These are phyloP conservation scores for Anniella stebbinsi DNA, from an alignment of 2,797 vertebrate species.

Conservation along the genomic window DNA sequence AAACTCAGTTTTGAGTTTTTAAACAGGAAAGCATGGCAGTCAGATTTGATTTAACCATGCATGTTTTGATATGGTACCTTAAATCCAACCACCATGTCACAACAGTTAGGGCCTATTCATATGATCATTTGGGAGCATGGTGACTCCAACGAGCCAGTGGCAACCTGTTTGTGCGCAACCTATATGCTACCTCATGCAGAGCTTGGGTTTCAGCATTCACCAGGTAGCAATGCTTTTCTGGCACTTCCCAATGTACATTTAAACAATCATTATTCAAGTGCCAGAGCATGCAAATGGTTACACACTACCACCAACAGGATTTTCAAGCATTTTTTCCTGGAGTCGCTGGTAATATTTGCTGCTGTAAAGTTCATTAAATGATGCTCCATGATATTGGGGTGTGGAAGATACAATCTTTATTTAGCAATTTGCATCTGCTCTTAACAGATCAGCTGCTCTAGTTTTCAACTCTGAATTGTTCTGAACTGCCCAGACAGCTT, in stretches of 20 bases:
- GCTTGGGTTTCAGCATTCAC: background rate
- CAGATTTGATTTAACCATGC: background rate
- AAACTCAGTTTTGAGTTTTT: too few species aligned
- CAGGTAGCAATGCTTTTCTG: background rate
- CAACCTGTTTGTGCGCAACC: background rate
- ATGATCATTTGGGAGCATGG: background rate
- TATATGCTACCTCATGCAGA: background rate
- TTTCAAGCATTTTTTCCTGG: background rate
- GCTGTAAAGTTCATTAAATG: background rate
- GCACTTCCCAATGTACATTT: background rate
- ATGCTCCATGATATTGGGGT: too few species aligned
- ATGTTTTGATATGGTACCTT: background rate
- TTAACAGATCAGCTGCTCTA: background rate
- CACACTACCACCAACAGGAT: background rate
- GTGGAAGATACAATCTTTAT: background rate
- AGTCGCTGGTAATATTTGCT: background rate
- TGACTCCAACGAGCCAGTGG: background rate
- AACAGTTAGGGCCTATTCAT: background rate
- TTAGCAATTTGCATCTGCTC: background rate
- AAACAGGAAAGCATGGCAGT: too few species aligned
- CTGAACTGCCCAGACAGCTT: too few species aligned
- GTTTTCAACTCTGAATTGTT: background rate
- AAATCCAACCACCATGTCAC: background rate
- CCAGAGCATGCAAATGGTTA: background rate
- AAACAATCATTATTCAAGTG: background rate